These are phyloP conservation scores for Cyanoramphus novaezelandiae DNA, from an alignment of 2,113 vertebrate genomes.

Conservation along the genomic window DNA sequence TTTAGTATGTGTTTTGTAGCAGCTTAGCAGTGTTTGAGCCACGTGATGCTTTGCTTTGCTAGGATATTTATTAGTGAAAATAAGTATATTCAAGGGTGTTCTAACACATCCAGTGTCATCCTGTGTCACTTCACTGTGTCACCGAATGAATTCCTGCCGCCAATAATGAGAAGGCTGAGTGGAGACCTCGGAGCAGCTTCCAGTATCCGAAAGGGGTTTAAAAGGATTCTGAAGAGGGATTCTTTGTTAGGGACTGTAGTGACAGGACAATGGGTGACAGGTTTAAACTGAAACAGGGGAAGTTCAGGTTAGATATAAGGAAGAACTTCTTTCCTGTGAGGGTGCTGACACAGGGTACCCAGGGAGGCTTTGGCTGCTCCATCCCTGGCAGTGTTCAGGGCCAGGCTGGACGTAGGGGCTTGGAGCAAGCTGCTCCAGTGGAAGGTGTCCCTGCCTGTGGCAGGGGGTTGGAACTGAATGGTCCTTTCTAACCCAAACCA, in stretches of 20 bases:
- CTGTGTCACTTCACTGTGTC: background rate
- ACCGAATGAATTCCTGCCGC: background rate
- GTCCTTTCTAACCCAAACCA: background rate
- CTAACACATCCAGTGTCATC: background rate
- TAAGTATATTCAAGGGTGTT: background rate
- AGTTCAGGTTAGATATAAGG: background rate
- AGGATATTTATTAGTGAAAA: background rate
- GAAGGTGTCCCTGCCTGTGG: background rate
- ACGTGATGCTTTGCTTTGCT: background rate
- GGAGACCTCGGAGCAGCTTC: background rate
- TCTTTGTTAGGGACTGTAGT: background rate
- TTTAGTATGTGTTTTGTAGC: background rate
- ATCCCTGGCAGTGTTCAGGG: background rate
- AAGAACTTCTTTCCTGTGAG: background rate
- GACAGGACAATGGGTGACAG: background rate
- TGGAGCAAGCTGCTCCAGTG: background rate
- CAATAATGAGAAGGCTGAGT: background rate
- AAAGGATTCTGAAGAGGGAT: background rate
- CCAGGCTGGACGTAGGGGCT: background rate
- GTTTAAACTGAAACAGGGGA: background rate
- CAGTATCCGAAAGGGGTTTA: background rate
- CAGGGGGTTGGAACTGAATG: background rate
- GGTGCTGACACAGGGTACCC: background rate
- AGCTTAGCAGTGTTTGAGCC: background rate
- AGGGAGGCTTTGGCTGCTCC: background rate